Percentiles rank a stretch among this genome's conserved stretches.
phyloP scores from a whole-genome alignment of 2,797 vertebrate genomes.

The Anas flavirostris region DNA sequence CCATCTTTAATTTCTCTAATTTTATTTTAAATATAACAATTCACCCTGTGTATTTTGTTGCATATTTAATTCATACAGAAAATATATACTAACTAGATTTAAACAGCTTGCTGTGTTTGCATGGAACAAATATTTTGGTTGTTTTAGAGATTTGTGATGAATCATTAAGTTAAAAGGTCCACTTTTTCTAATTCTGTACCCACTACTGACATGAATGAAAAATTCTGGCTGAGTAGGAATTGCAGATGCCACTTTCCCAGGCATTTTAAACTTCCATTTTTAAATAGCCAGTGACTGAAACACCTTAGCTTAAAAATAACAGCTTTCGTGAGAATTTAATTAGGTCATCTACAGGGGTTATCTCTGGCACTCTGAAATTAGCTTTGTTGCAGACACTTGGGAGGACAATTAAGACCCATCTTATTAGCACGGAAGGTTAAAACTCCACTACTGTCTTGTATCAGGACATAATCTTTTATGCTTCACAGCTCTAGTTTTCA shows the following conservation, averaged over 20 bases:
- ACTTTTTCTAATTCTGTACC: neutral
- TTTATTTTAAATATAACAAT: constrained; percentile 4
- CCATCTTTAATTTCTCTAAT: constrained; percentile 1
- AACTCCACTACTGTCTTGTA: constrained; percentile 55
- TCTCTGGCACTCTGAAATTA: constrained; percentile 52
- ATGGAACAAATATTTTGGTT: neutral
- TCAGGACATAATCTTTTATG: constrained; percentile 62
- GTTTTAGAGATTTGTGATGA: neutral
- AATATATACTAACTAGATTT: neutral
- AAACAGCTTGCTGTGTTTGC: neutral
- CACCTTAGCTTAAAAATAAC: constrained; percentile 45
- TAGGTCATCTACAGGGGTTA: constrained; percentile 31
- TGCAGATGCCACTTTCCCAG: neutral
- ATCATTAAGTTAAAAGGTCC: neutral
- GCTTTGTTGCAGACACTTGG: constrained; percentile 41
- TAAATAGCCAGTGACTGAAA: neutral
- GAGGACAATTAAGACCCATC: constrained; percentile 51
- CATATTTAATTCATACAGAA: neutral
- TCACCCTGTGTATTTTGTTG: neutral
- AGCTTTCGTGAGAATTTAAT: constrained; percentile 62
- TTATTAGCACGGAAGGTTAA: constrained; percentile 66
- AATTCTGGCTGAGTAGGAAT: neutral
- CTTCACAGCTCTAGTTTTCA: constrained; percentile 58
- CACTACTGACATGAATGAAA: neutral
- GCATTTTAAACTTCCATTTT: neutral